phyloP scores from a whole-genome alignment of 2,888 invertebrate genomes.

The Scrobipalpa costella region DNA sequence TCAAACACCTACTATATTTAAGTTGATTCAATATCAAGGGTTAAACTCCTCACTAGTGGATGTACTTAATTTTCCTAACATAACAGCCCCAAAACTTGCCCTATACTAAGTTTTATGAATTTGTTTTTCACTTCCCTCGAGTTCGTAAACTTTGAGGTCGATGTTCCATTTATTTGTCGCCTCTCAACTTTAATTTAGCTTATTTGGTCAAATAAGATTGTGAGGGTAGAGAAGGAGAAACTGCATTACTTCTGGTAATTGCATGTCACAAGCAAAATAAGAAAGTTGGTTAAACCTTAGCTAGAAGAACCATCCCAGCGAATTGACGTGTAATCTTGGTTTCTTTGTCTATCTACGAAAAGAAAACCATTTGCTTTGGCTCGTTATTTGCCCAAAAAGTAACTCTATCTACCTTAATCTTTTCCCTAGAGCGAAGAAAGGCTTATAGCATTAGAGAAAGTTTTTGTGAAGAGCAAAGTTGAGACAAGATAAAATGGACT shows the following conservation, averaged over 20 bases:
- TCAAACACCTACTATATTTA: too few relatives aligned
- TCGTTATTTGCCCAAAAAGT: background rate
- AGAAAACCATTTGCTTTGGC: background rate
- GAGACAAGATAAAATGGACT: conserved; percentile 3
- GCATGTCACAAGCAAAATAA: background rate
- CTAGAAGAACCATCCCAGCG: too few relatives aligned
- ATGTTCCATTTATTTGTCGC: background rate
- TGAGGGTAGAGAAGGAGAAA: background rate
- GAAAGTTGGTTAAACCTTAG: background rate
- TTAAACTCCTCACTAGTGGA: too few relatives aligned
- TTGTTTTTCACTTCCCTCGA: background rate
- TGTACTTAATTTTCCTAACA: too few relatives aligned
- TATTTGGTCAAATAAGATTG: background rate
- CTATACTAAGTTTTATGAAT: background rate
- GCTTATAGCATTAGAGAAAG: conserved; percentile 12
- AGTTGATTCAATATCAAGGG: too few relatives aligned
- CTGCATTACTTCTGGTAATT: background rate
- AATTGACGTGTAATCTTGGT: too few relatives aligned
- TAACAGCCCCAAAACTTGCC: background rate
- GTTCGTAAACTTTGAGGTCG: background rate
- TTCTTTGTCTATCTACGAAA: background rate
- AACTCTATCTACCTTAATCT: conserved; percentile 10
- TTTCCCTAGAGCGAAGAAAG: conserved; percentile 5
- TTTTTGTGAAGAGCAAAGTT: conserved; percentile 13
- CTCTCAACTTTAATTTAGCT: conserved; percentile 8